These are phyloP conservation scores for Drosophila malerkotliana DNA, from an alignment of 1,140 invertebrate species.

Conservation along the genomic window DNA sequence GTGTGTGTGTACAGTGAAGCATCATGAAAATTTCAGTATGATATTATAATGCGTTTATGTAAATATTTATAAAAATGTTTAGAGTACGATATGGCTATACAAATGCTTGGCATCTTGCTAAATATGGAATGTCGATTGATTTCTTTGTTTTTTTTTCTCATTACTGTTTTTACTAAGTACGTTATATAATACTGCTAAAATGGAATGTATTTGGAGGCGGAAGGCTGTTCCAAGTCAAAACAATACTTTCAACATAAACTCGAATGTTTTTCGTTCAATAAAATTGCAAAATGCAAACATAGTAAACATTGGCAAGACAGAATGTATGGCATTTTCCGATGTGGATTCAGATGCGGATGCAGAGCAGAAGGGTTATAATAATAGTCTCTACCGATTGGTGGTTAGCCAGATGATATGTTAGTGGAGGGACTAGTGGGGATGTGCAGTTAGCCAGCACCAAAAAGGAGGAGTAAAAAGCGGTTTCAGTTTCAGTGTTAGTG, in stretches of 20 bases:
- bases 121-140: conserved; percentile 38
- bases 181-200: conserved; percentile 70
- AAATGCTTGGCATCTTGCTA: conserved; percentile 65
- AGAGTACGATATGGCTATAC: conserved; percentile 47
- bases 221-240: conserved; percentile 32
- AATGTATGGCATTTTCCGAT: conserved; percentile 37
- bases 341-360: conserved; percentile 15
- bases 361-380: conserved; percentile 3
- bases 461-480: conserved; percentile 25
- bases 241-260: conserved; percentile 46
- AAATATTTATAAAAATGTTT: conserved; percentile 38
- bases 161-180: conserved; percentile 57
- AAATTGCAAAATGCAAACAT: conserved; percentile 58
- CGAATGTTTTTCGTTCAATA: conserved; percentile 32
- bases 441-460: conserved; percentile 37
- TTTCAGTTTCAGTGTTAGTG: conserved; percentile 16
- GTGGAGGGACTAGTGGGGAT: conserved; percentile 1
- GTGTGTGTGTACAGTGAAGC: conserved; percentile 69
- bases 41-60: conserved; percentile 33
- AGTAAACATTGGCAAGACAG: conserved; percentile 61
- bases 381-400: conserved; percentile 24
- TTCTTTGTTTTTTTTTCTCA: conserved; percentile 13
- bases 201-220: conserved; percentile 55
- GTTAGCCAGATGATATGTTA: conserved; percentile 26
- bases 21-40: conserved; percentile 47